Conservation (phyloP, 1,140 invertebrate species). For the Diachasma alloeum region DNA sequence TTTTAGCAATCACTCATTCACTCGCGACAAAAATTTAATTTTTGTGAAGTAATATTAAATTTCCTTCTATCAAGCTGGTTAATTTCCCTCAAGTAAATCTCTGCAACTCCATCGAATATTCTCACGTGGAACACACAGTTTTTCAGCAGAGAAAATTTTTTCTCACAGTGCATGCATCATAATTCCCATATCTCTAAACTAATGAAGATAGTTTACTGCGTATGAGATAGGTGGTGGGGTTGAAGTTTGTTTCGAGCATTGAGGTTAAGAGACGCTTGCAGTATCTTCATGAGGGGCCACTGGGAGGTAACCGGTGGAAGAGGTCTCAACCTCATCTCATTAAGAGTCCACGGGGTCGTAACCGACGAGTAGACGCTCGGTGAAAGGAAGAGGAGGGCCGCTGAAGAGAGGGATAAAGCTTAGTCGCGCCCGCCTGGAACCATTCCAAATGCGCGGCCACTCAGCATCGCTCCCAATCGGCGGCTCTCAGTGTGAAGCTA, state of each 20-base stretch:
- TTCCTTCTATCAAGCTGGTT: too few species aligned
- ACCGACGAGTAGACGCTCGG: neutral
- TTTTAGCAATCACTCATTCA: too few species aligned
- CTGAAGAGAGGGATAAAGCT: conserved; percentile 1
- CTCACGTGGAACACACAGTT: too few species aligned
- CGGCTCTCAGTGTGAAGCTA: neutral
- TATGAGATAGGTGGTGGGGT: too few species aligned
- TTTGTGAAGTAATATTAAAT: too few species aligned
- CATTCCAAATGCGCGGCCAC: neutral
- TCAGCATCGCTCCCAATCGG: neutral
- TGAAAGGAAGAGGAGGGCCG: neutral
- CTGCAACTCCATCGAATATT: too few species aligned
- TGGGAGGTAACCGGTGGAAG: neutral
- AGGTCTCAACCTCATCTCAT: conserved; percentile 23
- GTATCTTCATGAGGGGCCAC: neutral
- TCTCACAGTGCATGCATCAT: too few species aligned
- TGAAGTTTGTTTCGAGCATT: conserved; percentile 19
- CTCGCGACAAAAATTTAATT: too few species aligned
- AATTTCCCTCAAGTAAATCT: too few species aligned
- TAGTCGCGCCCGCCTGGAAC: neutral
- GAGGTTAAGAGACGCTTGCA: conserved; percentile 11
- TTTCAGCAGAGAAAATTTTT: too few species aligned
- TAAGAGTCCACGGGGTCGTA: conserved; percentile 18
- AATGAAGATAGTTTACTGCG: too few species aligned
- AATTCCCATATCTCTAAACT: too few species aligned